phyloP scores from a whole-genome alignment of 92 coral and sea anemone species.

The Anthopleura xanthogrammica region DNA sequence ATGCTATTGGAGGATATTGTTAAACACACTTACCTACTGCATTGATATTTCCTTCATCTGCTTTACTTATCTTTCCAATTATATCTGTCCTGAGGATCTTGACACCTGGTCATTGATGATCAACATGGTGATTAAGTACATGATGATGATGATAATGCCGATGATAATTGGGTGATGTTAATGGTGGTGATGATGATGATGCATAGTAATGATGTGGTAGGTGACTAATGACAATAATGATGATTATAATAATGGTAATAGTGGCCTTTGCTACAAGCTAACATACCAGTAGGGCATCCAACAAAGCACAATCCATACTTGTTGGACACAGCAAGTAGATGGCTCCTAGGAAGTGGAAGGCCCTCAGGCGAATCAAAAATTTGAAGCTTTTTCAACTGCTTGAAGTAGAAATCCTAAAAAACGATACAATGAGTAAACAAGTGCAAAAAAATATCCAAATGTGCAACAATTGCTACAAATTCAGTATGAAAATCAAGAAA shows the following conservation, averaged over 20 bases:
- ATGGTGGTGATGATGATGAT: not conserved
- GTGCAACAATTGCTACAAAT: not conserved
- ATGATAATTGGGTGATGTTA: no score
- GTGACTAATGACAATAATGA: not conserved
- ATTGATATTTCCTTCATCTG: not conserved
- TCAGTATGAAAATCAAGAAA: not conserved
- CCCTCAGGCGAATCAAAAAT: constrained; percentile 68
- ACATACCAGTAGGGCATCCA: constrained; percentile 78
- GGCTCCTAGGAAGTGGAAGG: constrained; percentile 59
- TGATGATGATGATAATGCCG: not conserved
- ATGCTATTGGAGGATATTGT: no score
- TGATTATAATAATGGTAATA: not conserved
- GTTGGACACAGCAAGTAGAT: constrained; percentile 69
- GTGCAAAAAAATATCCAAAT: not conserved
- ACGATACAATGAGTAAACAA: not conserved
- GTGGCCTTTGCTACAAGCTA: not conserved
- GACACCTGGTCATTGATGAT: not conserved
- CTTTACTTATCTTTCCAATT: constrained; percentile 4
- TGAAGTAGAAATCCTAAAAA: constrained; percentile 84
- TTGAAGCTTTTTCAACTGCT: constrained; percentile 81
- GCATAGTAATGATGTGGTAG: not conserved
- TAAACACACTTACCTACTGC: constrained; percentile 7
- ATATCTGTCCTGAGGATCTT: constrained; percentile 12
- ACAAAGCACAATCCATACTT: constrained; percentile 80
- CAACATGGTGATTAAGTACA: not conserved